Conservation (phyloP, 2,888 invertebrate species). For the Adelognathus sp. region DNA sequence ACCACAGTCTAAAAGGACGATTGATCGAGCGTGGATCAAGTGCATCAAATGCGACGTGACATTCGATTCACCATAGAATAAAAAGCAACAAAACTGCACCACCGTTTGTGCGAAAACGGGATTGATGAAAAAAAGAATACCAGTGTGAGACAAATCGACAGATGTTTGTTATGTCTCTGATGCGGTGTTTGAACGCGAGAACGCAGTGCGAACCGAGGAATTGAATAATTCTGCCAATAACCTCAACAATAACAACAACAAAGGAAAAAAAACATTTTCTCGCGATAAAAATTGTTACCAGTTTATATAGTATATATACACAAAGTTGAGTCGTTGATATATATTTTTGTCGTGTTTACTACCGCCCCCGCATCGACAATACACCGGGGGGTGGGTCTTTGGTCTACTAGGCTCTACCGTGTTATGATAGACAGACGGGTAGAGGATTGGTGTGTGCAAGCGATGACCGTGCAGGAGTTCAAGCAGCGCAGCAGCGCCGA, state of each 20-base stretch:
- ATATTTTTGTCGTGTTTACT: neutral
- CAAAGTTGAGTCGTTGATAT: neutral
- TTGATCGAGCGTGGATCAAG: slow-evolving; percentile 15
- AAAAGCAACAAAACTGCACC: neutral
- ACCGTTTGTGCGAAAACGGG: neutral
- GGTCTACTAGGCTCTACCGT: slow-evolving; percentile 32
- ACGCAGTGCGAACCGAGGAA: slow-evolving; percentile 43
- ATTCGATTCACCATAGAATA: neutral
- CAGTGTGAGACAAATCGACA: neutral
- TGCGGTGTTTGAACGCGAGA: slow-evolving; percentile 15
- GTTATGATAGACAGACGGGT: slow-evolving; percentile 70
- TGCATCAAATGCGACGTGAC: slow-evolving; percentile 42
- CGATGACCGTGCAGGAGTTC: slow-evolving; percentile 84
- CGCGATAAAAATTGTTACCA: neutral
- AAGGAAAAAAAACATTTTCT: neutral
- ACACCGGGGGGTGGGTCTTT: neutral
- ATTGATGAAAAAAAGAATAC: neutral
- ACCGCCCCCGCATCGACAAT: neutral
- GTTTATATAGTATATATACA: neutral
- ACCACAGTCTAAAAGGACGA: slow-evolving; percentile 28
- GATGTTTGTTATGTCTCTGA: slow-evolving; percentile 41
- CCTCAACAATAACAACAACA: too few relatives aligned
- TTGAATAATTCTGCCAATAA: neutral
- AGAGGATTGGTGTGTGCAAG: slow-evolving; percentile 67
- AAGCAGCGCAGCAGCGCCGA: slow-evolving; percentile 82